Percentiles rank a stretch among this genome's conserved stretches.
Evolutionary conservation across 2,113 vertebrate genomes (phyloP).

Genomic region (Scopus umbretta): DNA sequence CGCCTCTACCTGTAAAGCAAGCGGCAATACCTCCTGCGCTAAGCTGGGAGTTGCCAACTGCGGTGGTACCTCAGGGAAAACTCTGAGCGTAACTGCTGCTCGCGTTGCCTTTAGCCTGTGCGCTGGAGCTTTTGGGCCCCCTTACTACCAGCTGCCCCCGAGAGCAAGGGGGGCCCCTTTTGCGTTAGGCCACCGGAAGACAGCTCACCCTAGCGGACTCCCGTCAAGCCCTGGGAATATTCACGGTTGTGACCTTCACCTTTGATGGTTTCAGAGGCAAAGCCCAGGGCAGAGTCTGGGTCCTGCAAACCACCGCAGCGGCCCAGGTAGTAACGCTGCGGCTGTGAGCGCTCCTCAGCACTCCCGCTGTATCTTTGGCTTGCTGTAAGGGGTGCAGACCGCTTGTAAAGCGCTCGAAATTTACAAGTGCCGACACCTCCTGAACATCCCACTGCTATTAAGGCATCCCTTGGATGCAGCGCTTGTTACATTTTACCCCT

Average conservation of each 20-base stretch:
- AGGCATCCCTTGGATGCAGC: not conserved
- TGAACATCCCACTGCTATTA: accelerated
- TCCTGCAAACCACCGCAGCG: not conserved
- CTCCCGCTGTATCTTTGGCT: not conserved
- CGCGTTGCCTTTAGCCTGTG: accelerated
- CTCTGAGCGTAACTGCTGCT: not conserved
- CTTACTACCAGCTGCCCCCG: not conserved
- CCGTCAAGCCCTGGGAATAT: not conserved
- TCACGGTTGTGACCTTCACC: accelerated
- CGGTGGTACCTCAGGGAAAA: not conserved
- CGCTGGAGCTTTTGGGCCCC: not conserved
- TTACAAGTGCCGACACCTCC: not conserved
- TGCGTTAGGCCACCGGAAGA: accelerated
- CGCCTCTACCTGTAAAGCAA: not conserved
- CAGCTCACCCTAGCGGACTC: accelerated
- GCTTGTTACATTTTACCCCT: not conserved
- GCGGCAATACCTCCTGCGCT: not conserved
- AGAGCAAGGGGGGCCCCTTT: not conserved
- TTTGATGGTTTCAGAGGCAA: not conserved
- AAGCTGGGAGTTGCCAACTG: not conserved
- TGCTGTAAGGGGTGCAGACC: not conserved
- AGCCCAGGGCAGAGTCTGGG: no score
- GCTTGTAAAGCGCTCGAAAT: not conserved
- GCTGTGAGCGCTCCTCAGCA: accelerated
- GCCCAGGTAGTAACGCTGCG: not conserved